Base-by-base conservation (phyloP, 2,888 invertebrate species). In the Chironomus tentans region DNA sequence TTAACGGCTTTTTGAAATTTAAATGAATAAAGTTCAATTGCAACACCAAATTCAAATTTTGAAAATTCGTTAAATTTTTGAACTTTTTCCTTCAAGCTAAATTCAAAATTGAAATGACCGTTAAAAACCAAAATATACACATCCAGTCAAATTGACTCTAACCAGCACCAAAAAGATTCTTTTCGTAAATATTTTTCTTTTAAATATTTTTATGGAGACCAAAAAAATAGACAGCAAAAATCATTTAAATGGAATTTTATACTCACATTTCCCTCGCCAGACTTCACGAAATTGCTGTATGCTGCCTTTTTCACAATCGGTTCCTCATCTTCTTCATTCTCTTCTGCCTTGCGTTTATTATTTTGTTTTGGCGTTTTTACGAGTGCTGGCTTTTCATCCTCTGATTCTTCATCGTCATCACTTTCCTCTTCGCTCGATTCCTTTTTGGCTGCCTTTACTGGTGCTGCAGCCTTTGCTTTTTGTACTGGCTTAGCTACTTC, bases 251-350 rank as follows among this genome's bases (percentile, higher is more conserved):
- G 75, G 77, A 62, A 47, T 48, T 76, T 79, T 82, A 82, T 81
- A 82, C 21, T 76, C 38, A 76, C 47, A 69, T 80, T 84, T 7
- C 50, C 46, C 12, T 74, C 83, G 77, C 84, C 85, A 10, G 87
- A 87, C 84, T 91, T 91, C 0, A 91, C 90, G 81, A 92, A 92
- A 80, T 92, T 92, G 78, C 80, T 87, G 81, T 92, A 92, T 72
- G 85, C 84, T 24, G 86, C 85, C 78, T 89, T 89, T 78, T 87
- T 88, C 6, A 85, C 83, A 76, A 85, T 83, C 46, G 82, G 83
- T 15, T 79, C 80, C 76, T 84, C 83, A 38, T 82, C 82, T 18
- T 76, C 82, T 70, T 81, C 82, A 48, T 82, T 82, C n/a, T 77
- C 82, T 70, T 81, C 82, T 13, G 83, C 82, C 79, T 86, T 85